Base-by-base conservation (phyloP, 2,113 vertebrate species). In the Phrynosoma platyrhinos region DNA sequence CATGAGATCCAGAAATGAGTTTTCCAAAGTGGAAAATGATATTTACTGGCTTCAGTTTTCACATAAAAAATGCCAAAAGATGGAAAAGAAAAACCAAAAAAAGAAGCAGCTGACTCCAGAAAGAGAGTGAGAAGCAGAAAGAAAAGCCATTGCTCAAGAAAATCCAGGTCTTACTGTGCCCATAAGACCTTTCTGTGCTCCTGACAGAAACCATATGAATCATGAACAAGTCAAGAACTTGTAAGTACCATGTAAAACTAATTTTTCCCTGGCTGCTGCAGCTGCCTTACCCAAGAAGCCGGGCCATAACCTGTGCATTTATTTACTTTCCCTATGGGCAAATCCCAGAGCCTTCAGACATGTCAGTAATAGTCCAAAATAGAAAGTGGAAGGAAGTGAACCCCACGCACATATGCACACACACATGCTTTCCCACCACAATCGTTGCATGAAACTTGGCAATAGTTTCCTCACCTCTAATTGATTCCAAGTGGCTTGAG, bases 331-430 rank as follows among this genome's bases (percentile, higher is more conserved):
- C 83, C 90, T 52, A 62, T 85, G 42, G 72, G 79, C 87, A 72
- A 82, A 82, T 82, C 86, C 62, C 84, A 78, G 23, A 55, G 52
- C 86, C 84, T 88, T 87, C 83, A 88, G 72, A 82, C 87, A 78
- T 77, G 62, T 79, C 27, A 40, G 14, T 66, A 91, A 78, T 13
- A 82, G 55, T 91, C 90, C 72, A 88, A 91, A 88, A 88, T 85
- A 88, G 90, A 85, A 91, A 85, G 79, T 88, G 90, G 90, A 91
- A 91, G 86, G 90, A 91, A 85, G 71, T 36, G 14, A 40, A 23
- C 71, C 66, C 27, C 53, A 36, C 12, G 12, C 30, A 52, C 1
- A 47, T 52, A 53, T 40, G 80, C 53, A 71, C 27, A 23, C 32
- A 23, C 1, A 30, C 42, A 53, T 40, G 78, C 55, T 75, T 52